Evolutionary conservation across 2,797 vertebrate species (phyloP), one percentile per base, ranked within the genome.

Genomic region (Austrolebias charrua): DNA sequence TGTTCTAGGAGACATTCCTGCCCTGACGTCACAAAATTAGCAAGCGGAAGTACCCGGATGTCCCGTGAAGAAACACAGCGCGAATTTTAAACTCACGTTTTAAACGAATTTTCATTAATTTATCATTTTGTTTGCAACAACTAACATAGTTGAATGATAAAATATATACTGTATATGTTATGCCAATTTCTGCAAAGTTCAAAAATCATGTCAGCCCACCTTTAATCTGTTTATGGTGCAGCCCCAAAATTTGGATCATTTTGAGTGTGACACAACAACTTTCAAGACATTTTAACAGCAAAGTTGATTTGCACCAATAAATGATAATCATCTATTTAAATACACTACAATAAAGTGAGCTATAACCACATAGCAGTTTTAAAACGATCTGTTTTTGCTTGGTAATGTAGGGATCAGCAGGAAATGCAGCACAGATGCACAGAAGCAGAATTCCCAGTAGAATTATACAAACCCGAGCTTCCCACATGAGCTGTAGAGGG

Each of bases 401-500:
- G 69, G 56, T 58, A 66, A 71, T 57, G 29, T 47, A 38, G 60
- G 60, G 56, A 80, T 72, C 81, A 59, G 31, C 46, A 64, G 55
- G 54, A 80, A 75, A 75, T 28, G 31, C 18, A 50, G 77, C 60
- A 69, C 29, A 66, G 24, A 13, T 10, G 31, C 35, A 11, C 9
- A 20, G 60, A 70, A 64, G 47, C 74, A 66, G 76, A 80, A 69
- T 67, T 52, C 50, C 64, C 80, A 83, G 87, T 80, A 86, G 71
- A 82, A 64, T 83, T 82, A 80, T 83, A 87, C 73, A 70, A 82
- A 69, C 67, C 73, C 56, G 62, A 64, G 71, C 71, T 68, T 71
- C 75, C 81, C 78, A 79, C 71, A 66, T 55, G 75, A 88, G 86
- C 77, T 84, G 78, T 31, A 69, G 80, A 87, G 78, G 77, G 76